Conservation (phyloP, 2,113 vertebrate species). For the Tonatia bakeri region DNA sequence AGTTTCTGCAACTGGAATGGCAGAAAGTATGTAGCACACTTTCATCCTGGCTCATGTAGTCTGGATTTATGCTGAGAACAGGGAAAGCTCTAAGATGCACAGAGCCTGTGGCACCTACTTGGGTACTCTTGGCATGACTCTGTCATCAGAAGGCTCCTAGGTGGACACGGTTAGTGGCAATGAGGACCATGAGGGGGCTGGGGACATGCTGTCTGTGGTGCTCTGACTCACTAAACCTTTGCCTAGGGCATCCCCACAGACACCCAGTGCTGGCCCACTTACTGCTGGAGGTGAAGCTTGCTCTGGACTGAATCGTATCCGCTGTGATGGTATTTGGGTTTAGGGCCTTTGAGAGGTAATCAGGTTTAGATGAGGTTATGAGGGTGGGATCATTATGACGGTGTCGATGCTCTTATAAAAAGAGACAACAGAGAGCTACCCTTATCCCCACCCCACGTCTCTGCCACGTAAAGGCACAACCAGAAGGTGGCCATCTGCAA, state of each 20-base stretch:
- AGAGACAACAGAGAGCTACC: neutral
- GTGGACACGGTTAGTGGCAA: neutral
- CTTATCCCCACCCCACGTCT: neutral
- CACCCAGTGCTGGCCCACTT: neutral
- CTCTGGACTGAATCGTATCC: neutral
- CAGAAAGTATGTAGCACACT: neutral
- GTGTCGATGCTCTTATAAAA: neutral
- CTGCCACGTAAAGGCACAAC: neutral
- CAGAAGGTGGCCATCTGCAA: neutral
- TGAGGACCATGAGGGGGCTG: neutral
- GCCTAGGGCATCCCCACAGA: accelerated
- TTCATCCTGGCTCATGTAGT: neutral
- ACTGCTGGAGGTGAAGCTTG: neutral
- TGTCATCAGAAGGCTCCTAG: neutral
- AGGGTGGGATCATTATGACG: neutral
- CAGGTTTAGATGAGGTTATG: neutral
- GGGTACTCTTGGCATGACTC: neutral
- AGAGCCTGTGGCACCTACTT: neutral
- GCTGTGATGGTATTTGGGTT: neutral
- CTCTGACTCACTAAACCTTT: neutral
- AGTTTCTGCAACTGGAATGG: neutral
- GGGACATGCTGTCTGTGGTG: neutral
- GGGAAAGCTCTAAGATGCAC: neutral
- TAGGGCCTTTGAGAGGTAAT: neutral
- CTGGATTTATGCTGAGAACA: neutral